Conservation (phyloP, 2,113 vertebrate species). For the Erythrocebus patas region DNA sequence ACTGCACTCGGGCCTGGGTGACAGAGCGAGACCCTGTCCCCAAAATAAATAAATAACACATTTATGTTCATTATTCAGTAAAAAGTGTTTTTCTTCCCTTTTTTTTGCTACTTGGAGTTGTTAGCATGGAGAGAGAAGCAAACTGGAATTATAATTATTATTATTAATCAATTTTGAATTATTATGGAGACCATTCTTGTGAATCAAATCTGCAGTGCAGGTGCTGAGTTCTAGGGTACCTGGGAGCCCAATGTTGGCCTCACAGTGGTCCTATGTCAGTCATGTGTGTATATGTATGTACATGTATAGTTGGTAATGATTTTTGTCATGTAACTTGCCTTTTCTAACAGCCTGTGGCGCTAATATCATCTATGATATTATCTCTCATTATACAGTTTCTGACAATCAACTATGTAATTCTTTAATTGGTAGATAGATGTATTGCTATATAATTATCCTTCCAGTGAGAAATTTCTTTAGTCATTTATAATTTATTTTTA, state of each 20-base stretch:
- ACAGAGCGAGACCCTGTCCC: too few relatives aligned
- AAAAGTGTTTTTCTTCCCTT: background rate
- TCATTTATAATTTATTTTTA: slow-evolving; percentile 30
- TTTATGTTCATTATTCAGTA: background rate
- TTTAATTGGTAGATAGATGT: background rate
- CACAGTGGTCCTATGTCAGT: background rate
- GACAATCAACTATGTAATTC: background rate
- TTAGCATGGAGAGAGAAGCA: background rate
- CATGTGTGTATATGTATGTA: background rate
- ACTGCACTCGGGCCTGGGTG: too few relatives aligned
- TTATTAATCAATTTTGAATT: background rate
- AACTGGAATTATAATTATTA: background rate
- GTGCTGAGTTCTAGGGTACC: background rate
- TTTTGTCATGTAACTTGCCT: background rate
- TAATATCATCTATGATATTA: background rate
- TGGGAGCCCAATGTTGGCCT: background rate
- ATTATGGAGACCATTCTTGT: background rate
- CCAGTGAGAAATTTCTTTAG: background rate
- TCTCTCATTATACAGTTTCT: background rate
- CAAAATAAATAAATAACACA: background rate
- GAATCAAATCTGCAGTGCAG: background rate
- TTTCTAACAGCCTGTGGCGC: background rate
- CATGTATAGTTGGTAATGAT: background rate
- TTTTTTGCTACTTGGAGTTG: background rate
- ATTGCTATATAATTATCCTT: background rate